Evolutionary conservation across 1,140 invertebrate species (phyloP), one percentile per base, ranked within the genome.

Genomic region (Atta cephalotes): DNA sequence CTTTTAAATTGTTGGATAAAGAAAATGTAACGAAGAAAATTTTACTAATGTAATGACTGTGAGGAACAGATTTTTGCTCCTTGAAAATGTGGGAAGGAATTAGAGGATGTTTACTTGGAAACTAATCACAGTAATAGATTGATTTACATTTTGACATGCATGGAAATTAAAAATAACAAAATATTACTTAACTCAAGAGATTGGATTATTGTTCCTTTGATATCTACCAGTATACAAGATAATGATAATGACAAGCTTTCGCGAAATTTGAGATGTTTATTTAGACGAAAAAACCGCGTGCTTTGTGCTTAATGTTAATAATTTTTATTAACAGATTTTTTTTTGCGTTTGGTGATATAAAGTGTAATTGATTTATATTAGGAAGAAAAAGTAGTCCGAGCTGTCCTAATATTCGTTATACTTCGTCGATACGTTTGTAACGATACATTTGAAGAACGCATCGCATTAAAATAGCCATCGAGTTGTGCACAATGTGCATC

Each of bases 401-500:
- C 16, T 72, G 56, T 72, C n/a, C 16, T 53, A 0, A 79, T 16
- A 5, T 21, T 31, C 6, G 14, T 18, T 31, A 16, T 16, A 51
- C 28, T 53, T 71, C 10, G 35, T 53, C 21, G 51, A 10, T 71
- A 28, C 5, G 21, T 45, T 21, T 60, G 25, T 72, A 45, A 81
- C 25, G 25, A 25, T 25, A 25, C 25, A 25, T 25, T 25, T 51
- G 79, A 58, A 45, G 31, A 58, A 28, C 21, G 62, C 4, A 16
- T 80, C 21, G n/a, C 28, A 39, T 80, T 39, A 68, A 80, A 80
- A 80, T 80, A 68, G n/a, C 49, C n/a, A 28, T 63, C 58, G 21
- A 45, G 74, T 78, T 62, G n/a, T 65, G 21, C 63, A 80, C n/a
- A 70, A 82, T 49, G 80, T 82, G 53, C 65, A 60, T 60, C 51